These are phyloP conservation scores for Oriolus oriolus DNA, from an alignment of 2,113 vertebrate species.

Conservation along the genomic window DNA sequence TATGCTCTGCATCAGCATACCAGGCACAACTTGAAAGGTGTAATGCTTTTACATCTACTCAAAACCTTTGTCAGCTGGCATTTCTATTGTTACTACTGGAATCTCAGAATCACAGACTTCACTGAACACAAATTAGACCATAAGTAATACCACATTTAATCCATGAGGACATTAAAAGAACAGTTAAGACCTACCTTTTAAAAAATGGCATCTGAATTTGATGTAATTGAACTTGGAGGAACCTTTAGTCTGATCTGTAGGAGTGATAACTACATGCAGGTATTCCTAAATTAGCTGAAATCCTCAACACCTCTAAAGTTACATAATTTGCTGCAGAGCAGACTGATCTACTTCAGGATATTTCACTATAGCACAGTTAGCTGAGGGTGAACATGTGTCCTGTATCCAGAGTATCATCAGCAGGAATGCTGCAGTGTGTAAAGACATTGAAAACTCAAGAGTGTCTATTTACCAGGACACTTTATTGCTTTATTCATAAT, in stretches of 20 bases:
- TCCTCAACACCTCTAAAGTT: background rate
- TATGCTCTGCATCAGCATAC: background rate
- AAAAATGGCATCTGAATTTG: background rate
- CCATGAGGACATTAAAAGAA: background rate
- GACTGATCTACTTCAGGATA: background rate
- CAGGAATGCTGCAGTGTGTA: background rate
- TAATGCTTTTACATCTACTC: background rate
- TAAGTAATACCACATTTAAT: background rate
- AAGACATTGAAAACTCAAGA: background rate
- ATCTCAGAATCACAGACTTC: background rate
- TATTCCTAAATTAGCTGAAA: background rate
- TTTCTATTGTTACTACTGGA: background rate
- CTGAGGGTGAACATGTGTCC: background rate
- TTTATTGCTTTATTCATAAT: background rate
- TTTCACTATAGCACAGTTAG: background rate
- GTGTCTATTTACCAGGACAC: background rate
- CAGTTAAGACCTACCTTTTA: background rate
- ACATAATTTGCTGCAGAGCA: background rate
- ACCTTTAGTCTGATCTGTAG: background rate
- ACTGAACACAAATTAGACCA: background rate
- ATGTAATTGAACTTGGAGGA: background rate
- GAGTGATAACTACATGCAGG: background rate
- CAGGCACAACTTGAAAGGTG: background rate
- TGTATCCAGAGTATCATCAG: background rate
- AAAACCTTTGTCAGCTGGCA: background rate